Evolutionary conservation across 1,140 invertebrate genomes (phyloP).

Genomic region (Aphelenchoides avenae): DNA sequence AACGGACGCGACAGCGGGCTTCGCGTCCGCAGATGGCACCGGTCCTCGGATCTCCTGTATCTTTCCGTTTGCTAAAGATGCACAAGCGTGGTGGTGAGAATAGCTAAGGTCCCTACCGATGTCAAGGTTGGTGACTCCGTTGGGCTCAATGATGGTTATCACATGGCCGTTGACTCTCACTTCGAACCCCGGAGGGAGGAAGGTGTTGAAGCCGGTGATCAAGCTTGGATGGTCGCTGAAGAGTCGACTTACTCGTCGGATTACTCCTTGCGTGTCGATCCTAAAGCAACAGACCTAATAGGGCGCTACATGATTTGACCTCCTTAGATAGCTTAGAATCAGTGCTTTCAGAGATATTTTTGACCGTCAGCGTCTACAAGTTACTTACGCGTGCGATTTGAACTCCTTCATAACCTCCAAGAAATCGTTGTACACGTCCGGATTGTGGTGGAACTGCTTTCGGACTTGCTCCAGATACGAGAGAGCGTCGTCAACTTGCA

Average conservation of each 20-base stretch:
- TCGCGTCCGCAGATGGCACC: too few species aligned
- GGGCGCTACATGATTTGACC: too few species aligned
- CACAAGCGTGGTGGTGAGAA: constrained; percentile 4
- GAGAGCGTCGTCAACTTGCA: constrained; percentile 90
- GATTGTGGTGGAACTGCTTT: constrained; percentile 91
- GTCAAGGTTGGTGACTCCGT: constrained; percentile 22
- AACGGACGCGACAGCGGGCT: too few species aligned
- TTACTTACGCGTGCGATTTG: constrained; percentile 82
- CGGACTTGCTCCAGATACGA: constrained; percentile 98
- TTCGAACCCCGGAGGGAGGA: constrained; percentile 70
- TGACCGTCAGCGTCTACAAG: too few species aligned
- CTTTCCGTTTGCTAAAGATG: too few species aligned
- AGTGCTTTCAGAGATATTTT: too few species aligned
- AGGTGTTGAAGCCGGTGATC: constrained; percentile 98
- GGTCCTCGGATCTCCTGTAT: too few species aligned
- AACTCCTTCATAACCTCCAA: constrained; percentile 99
- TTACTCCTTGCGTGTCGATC: constrained; percentile 98
- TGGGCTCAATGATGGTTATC: constrained; percentile 38
- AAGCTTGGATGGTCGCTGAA: constrained; percentile 95
- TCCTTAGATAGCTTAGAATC: too few species aligned
- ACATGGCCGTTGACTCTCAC: constrained; percentile 33
- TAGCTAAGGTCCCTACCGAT: too few species aligned
- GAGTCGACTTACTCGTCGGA: constrained; percentile 86
- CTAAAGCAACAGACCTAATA: too few species aligned
- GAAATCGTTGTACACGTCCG: constrained; percentile 98